Conservation (phyloP, 2,113 vertebrate genomes). For the Phyllopteryx taeniolatus region DNA sequence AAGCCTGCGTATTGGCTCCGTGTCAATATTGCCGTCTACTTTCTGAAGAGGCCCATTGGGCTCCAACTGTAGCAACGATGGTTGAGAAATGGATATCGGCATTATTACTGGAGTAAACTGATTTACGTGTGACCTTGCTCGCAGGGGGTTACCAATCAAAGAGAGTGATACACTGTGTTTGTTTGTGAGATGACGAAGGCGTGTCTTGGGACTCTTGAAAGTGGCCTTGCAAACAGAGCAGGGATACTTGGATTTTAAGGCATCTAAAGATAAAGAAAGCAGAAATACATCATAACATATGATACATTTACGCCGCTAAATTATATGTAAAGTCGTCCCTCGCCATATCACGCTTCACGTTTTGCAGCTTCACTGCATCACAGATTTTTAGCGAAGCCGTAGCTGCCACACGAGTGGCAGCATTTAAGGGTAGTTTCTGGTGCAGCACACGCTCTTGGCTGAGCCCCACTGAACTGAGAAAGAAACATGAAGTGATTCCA, state of each 20-base stretch:
- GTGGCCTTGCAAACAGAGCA: conserved; percentile 65
- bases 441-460: too few relatives aligned
- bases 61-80: conserved; percentile 56
- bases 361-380: background rate
- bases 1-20: conserved; percentile 71
- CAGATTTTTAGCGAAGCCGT: background rate
- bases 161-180: conserved; percentile 55
- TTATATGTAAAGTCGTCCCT: background rate
- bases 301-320: background rate
- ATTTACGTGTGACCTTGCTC: conserved; percentile 29
- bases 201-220: conserved; percentile 68
- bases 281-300: background rate
- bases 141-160: conserved; percentile 7
- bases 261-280: conserved; percentile 42
- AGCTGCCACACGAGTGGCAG: too few relatives aligned
- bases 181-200: conserved; percentile 62
- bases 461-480: too few relatives aligned
- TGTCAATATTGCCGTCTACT: conserved; percentile 70
- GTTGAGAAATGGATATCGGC: conserved; percentile 58
- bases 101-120: conserved; percentile 48
- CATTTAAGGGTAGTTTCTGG: too few relatives aligned
- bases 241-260: conserved; percentile 41
- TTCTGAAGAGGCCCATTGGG: conserved; percentile 67
- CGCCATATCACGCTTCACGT: background rate
- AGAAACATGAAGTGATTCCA: too few relatives aligned